Evolutionary conservation across 2,888 invertebrate genomes (phyloP), one percentile per base, ranked within the genome.

Genomic region (Nysson spinosus): DNA sequence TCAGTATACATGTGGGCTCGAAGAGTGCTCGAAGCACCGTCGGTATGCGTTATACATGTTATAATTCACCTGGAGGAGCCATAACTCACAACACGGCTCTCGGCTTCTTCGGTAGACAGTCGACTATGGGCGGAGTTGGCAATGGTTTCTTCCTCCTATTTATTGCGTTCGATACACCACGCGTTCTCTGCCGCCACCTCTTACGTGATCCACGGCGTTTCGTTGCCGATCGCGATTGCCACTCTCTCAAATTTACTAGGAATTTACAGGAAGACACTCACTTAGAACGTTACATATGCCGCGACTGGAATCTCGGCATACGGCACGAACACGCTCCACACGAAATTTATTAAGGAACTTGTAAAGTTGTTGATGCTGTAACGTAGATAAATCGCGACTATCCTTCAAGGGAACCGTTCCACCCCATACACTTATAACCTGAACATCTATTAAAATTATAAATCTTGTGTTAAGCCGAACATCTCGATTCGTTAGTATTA

Each of bases 21-120:
- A 54, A 37, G 62, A 46, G 58, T 50, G 34, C 30, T 39, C 43
- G 64, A 47, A 46, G n/a, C 46, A 24, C 20, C 51, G 67, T 74
- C 78, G 82, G 82, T 83, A 80, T 80, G 82, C 79, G 79, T 82
- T 82, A 80, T 81, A 80, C 81, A 77, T 79, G 81, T 83, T 83
- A 83, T 83, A 84, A 83, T 83, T 84, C 82, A 84, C 79, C 75
- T 69, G 77, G 71, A 74, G 78, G 69, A 75, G 80, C 78, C 82
- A 82, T 84, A 84, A 84, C 77, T 84, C 83, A 83, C 79, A 62
- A 65, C 69, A 57, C 63, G 71, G 55, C 69, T 75, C 72, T 66
- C 65, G 61, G 79, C 83, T 83, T 81, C 83, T 78, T 83, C 79
- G 81, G 83, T 79, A 83, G 82, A 83, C 75, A 75, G 78, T 71